phyloP scores from a whole-genome alignment of 2,113 vertebrate genomes.

The Suricata suricatta region DNA sequence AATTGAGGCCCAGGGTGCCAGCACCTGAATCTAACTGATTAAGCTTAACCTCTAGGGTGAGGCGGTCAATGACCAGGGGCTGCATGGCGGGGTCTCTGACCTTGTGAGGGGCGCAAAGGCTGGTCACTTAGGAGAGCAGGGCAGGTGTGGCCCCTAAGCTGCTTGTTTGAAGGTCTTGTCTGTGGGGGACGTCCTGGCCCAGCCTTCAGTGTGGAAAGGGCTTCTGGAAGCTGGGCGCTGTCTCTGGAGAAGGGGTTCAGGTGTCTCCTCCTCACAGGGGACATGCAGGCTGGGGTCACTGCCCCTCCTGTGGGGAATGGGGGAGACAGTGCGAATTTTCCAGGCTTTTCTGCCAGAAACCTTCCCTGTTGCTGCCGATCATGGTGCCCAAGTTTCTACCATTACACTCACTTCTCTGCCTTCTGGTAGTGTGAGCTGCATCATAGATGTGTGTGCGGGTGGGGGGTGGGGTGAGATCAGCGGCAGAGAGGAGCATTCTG shows the following conservation, averaged over 20 bases:
- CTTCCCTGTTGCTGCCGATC: background rate
- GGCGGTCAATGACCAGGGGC: rapidly evolving
- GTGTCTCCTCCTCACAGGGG: background rate
- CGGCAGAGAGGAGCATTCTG: rapidly evolving
- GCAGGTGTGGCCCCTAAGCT: background rate
- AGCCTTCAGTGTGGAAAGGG: background rate
- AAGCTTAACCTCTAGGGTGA: no score
- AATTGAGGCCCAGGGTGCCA: background rate
- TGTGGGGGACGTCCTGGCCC: rapidly evolving
- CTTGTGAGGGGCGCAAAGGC: rapidly evolving
- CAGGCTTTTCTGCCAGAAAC: background rate
- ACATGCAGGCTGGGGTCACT: background rate
- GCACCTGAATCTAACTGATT: rapidly evolving
- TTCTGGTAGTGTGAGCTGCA: background rate
- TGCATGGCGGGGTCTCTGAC: rapidly evolving
- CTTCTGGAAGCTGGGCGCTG: background rate
- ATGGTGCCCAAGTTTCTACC: rapidly evolving
- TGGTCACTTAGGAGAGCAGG: background rate
- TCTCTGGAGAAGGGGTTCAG: background rate
- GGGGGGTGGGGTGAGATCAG: rapidly evolving
- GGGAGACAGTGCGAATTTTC: background rate
- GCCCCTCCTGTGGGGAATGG: background rate
- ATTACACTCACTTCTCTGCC: rapidly evolving
- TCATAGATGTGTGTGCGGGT: rapidly evolving
- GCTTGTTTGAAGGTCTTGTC: background rate